phyloP scores from a whole-genome alignment of 2,113 vertebrate species.

The Xenopus laevis region DNA sequence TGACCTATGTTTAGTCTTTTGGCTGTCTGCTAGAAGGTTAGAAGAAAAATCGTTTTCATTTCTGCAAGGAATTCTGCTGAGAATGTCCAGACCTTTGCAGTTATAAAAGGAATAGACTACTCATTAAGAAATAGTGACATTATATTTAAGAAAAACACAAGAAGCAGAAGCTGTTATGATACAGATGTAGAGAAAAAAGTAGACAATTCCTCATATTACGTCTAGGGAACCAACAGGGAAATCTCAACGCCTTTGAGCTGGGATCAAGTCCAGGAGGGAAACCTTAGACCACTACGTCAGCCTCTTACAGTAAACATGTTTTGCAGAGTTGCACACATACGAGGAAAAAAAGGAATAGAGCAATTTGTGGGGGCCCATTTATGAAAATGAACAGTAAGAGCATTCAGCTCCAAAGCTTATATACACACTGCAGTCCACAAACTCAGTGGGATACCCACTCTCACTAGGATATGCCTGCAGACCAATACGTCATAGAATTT shows the following conservation, averaged over 20 bases:
- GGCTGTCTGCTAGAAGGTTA: slow-evolving; percentile 38
- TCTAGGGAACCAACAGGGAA: slow-evolving; percentile 82
- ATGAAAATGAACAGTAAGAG: slow-evolving; percentile 47
- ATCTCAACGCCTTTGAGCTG: slow-evolving; percentile 75
- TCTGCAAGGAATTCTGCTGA: slow-evolving; percentile 51
- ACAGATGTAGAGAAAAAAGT: slow-evolving; percentile 56
- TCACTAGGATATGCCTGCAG: slow-evolving; percentile 55
- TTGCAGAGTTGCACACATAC: slow-evolving; percentile 68
- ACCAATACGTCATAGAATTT: slow-evolving; percentile 76
- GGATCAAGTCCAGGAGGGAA: slow-evolving; percentile 83
- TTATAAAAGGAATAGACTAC: slow-evolving; percentile 55
- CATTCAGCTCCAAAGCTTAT: slow-evolving; percentile 47
- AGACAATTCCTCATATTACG: slow-evolving; percentile 78
- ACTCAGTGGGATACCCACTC: slow-evolving; percentile 63
- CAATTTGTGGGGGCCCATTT: slow-evolving; percentile 51
- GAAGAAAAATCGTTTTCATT: slow-evolving; percentile 46
- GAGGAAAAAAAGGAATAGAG: slow-evolving; percentile 50
- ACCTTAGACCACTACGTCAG: slow-evolving; percentile 84
- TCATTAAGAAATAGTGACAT: slow-evolving; percentile 63
- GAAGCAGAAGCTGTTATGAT: slow-evolving; percentile 57
- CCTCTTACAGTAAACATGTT: slow-evolving; percentile 86
- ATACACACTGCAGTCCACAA: slow-evolving; percentile 46
- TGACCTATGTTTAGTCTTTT: slow-evolving; percentile 28
- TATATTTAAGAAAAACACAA: slow-evolving; percentile 64
- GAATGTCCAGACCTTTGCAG: slow-evolving; percentile 53